Base-by-base conservation (phyloP, 2,113 vertebrate species). In the Vicugna pacos region DNA sequence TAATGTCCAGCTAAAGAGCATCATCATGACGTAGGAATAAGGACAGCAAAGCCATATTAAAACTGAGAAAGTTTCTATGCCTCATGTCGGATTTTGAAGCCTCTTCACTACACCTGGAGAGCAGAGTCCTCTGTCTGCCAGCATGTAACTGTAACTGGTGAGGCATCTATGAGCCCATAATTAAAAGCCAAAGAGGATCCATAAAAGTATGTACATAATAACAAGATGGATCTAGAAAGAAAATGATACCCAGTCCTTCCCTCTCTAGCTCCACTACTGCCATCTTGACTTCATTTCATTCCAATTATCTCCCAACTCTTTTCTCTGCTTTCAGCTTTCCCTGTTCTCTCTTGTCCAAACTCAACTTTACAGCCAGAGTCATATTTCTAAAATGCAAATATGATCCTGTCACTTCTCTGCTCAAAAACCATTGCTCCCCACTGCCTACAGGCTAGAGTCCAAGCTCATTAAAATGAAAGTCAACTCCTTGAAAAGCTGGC, bases 391-490 rank as follows among this genome's bases (percentile, higher is more conserved):
- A 97, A 97, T 96, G 96, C 92, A 97, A 97, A 97, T 97, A 77
- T 94, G 96, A 91, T 95, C 96, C 65, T 98, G 97, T 97, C 96
- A 94, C 91, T 97, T 97, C 70, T 89, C 95, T 89, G 54, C 91
- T 94, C 89, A 97, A 89, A 96, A 95, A 90, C 83, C 70, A 82
- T 91, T 98, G 86, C 92, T 97, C 77, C 97, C 91, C 65, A 97
- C 95, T 93, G 96, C 96, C 96, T 97, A 95, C 69, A 95, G 97
- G 97, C 95, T 94, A 97, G 73, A 97, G 96, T 97, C 97, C 96
- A 98, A 96, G 86, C 96, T 98, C 95, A 97, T 97, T 98, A 97
- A 95, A 96, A 97, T 97, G 96, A 92, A 97, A 98, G 95, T 97
- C 89, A 86, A 32, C 94, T 96, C 86, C 96, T 97, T 97, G 95